phyloP scores from a whole-genome alignment of 2,888 invertebrate species.

The Limnephilus lunatus region DNA sequence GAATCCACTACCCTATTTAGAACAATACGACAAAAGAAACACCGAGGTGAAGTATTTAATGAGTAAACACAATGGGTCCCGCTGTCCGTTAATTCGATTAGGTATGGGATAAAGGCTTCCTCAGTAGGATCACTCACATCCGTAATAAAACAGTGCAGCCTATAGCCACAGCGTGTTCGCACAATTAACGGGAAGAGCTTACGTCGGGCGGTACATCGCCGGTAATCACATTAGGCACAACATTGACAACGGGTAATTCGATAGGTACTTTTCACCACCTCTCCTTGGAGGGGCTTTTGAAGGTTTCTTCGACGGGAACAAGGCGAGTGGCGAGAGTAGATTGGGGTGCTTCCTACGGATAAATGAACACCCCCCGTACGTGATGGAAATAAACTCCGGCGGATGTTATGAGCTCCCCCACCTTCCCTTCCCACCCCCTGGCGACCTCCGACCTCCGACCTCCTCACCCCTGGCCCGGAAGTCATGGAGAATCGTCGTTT shows the following conservation, averaged over 20 bases:
- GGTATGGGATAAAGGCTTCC: background rate
- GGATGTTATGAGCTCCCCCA: slow-evolving; percentile 52
- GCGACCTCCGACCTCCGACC: background rate
- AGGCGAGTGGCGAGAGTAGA: slow-evolving; percentile 39
- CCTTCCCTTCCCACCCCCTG: background rate
- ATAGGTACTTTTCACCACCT: slow-evolving; percentile 43
- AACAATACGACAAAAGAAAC: slow-evolving; percentile 2
- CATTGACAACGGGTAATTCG: slow-evolving; percentile 43
- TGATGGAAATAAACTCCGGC: slow-evolving; percentile 63
- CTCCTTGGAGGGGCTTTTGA: background rate
- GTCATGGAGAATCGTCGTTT: slow-evolving; percentile 63
- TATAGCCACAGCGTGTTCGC: slow-evolving; percentile 5
- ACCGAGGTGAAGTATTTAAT: background rate
- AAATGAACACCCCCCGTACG: slow-evolving; percentile 63
- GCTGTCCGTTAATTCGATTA: slow-evolving; percentile 23
- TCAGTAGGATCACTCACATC: slow-evolving; percentile 28
- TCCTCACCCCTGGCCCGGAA: slow-evolving; percentile 44
- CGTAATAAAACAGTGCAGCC: slow-evolving; percentile 17
- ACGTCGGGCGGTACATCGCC: slow-evolving; percentile 21
- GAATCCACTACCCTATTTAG: background rate
- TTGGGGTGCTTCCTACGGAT: slow-evolving; percentile 45
- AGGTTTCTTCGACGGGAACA: slow-evolving; percentile 19
- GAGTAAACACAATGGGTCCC: slow-evolving; percentile 12
- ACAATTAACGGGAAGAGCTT: slow-evolving; percentile 43
- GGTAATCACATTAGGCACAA: slow-evolving; percentile 43